A percentile compares a stretch with the other conserved stretches of the same genome.
These are phyloP conservation scores for Nasonia giraulti DNA, from an alignment of 1,140 invertebrate genomes.

Conservation along the genomic window DNA sequence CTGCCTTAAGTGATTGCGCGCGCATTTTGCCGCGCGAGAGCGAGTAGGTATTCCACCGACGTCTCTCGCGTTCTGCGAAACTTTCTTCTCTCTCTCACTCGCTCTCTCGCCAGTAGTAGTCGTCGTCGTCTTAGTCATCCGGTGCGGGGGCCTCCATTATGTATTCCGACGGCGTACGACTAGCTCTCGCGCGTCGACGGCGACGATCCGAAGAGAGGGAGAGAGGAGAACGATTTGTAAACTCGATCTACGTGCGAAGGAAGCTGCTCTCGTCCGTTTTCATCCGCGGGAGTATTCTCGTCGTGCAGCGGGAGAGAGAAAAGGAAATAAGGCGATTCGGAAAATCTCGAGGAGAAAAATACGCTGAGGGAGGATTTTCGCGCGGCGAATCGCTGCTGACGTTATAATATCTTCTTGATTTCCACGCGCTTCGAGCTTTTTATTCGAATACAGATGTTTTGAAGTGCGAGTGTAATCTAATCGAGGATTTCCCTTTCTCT, in stretches of 20 bases:
- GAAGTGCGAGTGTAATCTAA: neutral
- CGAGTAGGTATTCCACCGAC: neutral
- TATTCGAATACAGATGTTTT: neutral
- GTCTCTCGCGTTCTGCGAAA: neutral
- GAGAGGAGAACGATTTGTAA: constrained; percentile 39
- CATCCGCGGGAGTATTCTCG: neutral
- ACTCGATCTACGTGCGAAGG: constrained; percentile 25
- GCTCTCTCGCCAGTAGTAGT: no score
- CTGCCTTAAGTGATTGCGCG: constrained; percentile 19
- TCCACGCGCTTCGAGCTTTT: neutral
- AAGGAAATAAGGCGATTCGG: neutral
- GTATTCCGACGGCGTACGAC: constrained; percentile 28
- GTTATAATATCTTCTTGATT: neutral
- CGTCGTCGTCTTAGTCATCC: neutral
- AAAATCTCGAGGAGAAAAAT: constrained; percentile 2
- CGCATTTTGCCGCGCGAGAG: neutral
- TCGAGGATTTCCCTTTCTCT: neutral
- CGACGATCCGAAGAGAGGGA: constrained; percentile 7
- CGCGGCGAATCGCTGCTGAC: neutral
- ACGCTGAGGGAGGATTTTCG: neutral
- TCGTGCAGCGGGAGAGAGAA: neutral
- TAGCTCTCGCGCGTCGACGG: neutral
- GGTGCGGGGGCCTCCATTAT: constrained; percentile 21
- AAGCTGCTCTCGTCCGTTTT: neutral
- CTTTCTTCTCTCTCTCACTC: neutral